Percentiles rank a stretch among this genome's conserved stretches.
Evolutionary conservation across 2,113 vertebrate species (phyloP).

Genomic region (Amphiprion percula): DNA sequence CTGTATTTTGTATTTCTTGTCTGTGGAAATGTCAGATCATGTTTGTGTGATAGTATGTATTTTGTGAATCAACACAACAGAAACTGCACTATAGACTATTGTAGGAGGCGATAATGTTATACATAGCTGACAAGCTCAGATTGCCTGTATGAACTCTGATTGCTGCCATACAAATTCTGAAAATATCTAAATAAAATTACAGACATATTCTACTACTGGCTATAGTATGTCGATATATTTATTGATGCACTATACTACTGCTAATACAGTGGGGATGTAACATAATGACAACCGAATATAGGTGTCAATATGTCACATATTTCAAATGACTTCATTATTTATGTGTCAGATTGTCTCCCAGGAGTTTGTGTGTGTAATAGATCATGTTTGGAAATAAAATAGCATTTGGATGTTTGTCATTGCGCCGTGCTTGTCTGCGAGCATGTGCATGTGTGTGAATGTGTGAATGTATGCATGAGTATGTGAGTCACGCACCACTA

Average conservation of each 20-base stretch:
- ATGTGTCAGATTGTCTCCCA: conserved; percentile 26
- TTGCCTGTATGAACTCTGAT: neutral
- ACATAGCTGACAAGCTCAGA: neutral
- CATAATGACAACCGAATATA: neutral
- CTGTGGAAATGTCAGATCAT: conserved; percentile 27
- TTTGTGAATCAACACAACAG: conserved; percentile 33
- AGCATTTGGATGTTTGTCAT: conserved; percentile 45
- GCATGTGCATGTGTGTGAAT: conserved; percentile 26
- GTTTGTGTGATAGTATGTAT: conserved; percentile 20
- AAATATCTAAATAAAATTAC: too few relatives aligned
- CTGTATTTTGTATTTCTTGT: conserved; percentile 26
- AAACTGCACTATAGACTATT: neutral
- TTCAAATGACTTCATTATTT: conserved; percentile 30
- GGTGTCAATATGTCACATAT: conserved; percentile 18
- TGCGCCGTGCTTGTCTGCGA: neutral
- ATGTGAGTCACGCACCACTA: conserved; percentile 81
- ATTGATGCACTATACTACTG: too few relatives aligned
- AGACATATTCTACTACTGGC: too few relatives aligned
- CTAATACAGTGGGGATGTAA: too few relatives aligned
- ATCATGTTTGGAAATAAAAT: conserved; percentile 43
- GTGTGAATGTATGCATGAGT: conserved; percentile 75
- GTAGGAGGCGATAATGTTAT: neutral
- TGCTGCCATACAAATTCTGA: too few relatives aligned
- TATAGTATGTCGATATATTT: too few relatives aligned
- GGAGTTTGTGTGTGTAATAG: conserved; percentile 30